Conservation (phyloP, 2,888 invertebrate genomes). For the Parnassius apollo region DNA sequence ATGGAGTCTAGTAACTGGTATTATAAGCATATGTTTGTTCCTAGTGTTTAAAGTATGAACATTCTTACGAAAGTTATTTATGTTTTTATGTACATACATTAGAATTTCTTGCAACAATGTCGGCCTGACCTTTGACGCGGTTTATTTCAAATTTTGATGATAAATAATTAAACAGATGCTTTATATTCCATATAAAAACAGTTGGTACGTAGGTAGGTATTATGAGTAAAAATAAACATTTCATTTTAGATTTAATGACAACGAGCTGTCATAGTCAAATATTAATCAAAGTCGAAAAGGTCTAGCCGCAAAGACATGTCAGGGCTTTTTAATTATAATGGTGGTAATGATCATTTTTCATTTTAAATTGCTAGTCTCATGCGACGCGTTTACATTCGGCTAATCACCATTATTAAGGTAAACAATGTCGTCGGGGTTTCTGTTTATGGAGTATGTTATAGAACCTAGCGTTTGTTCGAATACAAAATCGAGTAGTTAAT, state of each 20-base stretch:
- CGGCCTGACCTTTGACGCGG: too few species aligned
- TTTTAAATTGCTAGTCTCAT: constrained; percentile 73
- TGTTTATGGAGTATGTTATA: constrained; percentile 33
- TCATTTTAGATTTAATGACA: constrained; percentile 52
- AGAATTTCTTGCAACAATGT: too few species aligned
- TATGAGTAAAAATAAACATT: constrained; percentile 38
- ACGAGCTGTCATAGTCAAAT: constrained; percentile 61
- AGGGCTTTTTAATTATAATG: constrained; percentile 76
- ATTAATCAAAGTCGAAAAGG: constrained; percentile 74
- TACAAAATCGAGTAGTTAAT: background rate
- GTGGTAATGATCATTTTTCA: constrained; percentile 77
- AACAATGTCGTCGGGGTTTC: constrained; percentile 42
- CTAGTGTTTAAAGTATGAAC: too few species aligned
- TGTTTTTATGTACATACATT: too few species aligned
- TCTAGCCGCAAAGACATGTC: constrained; percentile 56
- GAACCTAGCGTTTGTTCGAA: constrained; percentile 3
- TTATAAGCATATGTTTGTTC: too few species aligned
- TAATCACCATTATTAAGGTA: constrained; percentile 68
- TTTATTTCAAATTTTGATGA: too few species aligned
- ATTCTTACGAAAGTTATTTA: too few species aligned
- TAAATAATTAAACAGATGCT: too few species aligned
- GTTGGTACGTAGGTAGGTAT: background rate
- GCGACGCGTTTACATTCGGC: constrained; percentile 55
- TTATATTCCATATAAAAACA: background rate
- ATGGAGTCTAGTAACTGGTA: too few species aligned